Conservation (phyloP, 2,113 vertebrate species). For the Phylloscopus trochilus region DNA sequence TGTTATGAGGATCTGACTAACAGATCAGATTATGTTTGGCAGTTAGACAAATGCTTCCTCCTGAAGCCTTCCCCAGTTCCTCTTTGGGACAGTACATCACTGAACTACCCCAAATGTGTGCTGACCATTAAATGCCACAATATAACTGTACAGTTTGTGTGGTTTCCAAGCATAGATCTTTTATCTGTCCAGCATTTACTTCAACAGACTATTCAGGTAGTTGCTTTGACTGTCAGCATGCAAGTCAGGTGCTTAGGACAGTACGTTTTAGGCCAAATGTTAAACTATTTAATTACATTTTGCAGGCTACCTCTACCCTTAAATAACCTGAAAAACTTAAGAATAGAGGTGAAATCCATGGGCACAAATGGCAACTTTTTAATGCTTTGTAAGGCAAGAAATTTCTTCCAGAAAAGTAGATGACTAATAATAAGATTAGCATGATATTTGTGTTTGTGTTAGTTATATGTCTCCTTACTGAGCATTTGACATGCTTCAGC, state of each 20-base stretch:
- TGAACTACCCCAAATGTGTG: neutral
- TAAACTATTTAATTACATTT: neutral
- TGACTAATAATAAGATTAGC: neutral
- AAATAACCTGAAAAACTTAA: neutral
- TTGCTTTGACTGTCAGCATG: neutral
- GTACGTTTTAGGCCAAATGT: neutral
- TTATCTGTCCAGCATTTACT: neutral
- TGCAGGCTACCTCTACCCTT: neutral
- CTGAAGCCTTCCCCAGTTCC: neutral
- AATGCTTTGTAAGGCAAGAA: neutral
- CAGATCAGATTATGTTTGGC: neutral
- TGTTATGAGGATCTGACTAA: neutral
- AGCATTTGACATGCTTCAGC: neutral
- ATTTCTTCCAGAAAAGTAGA: neutral
- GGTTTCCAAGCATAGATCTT: neutral
- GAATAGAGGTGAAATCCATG: neutral
- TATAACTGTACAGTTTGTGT: neutral
- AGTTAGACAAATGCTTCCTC: neutral
- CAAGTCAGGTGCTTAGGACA: neutral
- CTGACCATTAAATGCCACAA: neutral
- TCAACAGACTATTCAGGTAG: neutral
- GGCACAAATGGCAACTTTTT: neutral
- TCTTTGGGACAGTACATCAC: neutral
- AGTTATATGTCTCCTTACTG: neutral
- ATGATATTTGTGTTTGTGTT: neutral